These are phyloP conservation scores for Pogonognathellus flavescens DNA, from an alignment of 1,140 invertebrate species.

Conservation along the genomic window DNA sequence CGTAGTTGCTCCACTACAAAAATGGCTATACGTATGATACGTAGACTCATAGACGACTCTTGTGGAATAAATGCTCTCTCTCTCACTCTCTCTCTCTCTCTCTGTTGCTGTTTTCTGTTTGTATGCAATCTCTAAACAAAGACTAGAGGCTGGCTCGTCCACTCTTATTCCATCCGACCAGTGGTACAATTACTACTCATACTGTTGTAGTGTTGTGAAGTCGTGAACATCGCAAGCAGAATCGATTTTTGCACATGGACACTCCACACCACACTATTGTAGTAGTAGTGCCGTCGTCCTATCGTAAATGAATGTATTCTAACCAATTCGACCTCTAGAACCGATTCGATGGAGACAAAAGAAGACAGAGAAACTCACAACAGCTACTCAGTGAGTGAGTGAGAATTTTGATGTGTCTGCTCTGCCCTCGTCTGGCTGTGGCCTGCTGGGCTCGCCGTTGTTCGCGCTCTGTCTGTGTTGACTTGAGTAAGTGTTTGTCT, in stretches of 20 bases:
- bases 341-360: constrained; percentile 13
- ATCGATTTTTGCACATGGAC: constrained; percentile 47
- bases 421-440: not conserved
- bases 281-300: not conserved
- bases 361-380: constrained; percentile 27
- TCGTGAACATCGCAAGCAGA: constrained; percentile 28
- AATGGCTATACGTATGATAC: no score
- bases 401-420: constrained; percentile 37
- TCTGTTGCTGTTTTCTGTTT: no score
- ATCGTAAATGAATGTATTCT: constrained; percentile 48
- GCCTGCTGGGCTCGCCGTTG: not conserved
- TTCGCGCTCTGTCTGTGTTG: no score
- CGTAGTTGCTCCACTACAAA: no score
- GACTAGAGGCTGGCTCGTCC: no score
- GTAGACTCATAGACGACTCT: no score
- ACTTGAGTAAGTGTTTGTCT: no score
- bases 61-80: no score
- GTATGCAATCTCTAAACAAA: no score
- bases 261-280: no score
- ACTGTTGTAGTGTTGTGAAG: not conserved
- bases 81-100: no score
- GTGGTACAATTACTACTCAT: not conserved
- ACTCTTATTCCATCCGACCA: no score
- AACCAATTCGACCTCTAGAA: constrained; percentile 32
- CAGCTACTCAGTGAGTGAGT: constrained; percentile 3